Conservation (phyloP, 2,113 vertebrate species). For the Otis tarda region DNA sequence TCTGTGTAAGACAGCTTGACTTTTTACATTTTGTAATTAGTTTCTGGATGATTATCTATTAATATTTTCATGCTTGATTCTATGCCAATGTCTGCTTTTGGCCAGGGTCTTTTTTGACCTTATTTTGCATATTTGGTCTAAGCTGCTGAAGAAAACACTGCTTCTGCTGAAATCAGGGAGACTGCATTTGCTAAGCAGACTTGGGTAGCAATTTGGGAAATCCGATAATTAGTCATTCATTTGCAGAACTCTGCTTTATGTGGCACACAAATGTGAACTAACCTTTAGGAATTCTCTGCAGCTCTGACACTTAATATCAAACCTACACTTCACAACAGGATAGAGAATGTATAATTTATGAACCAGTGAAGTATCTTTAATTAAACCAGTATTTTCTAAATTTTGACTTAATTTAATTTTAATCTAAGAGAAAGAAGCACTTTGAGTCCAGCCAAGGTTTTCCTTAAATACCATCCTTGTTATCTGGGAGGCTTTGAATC, state of each 20-base stretch:
- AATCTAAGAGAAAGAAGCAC: constrained; percentile 56
- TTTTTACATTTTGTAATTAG: constrained; percentile 23
- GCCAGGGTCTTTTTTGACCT: neutral
- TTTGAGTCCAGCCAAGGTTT: constrained; percentile 6
- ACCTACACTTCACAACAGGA: neutral
- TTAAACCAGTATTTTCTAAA: constrained; percentile 63
- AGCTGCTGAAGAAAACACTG: neutral
- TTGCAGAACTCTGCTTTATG: constrained; percentile 22
- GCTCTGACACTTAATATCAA: constrained; percentile 46
- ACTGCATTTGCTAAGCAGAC: neutral
- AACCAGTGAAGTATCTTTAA: constrained; percentile 49
- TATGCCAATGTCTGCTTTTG: neutral
- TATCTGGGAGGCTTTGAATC: constrained; percentile 48
- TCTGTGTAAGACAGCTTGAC: constrained; percentile 1
- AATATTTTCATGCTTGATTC: constrained; percentile 29
- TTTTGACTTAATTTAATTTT: constrained; percentile 70
- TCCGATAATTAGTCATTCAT: neutral
- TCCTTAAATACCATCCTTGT: constrained; percentile 55
- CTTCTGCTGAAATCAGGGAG: neutral
- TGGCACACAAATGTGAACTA: neutral
- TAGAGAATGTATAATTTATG: constrained; percentile 39
- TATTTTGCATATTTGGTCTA: neutral
- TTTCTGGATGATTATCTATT: constrained; percentile 50
- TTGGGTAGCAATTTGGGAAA: constrained; percentile 3
- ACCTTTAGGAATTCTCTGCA: constrained; percentile 53